Percentiles rank a stretch among this genome's conserved stretches.
Conservation (phyloP, 2,797 vertebrate genomes). For the Takifugu rubripes region DNA sequence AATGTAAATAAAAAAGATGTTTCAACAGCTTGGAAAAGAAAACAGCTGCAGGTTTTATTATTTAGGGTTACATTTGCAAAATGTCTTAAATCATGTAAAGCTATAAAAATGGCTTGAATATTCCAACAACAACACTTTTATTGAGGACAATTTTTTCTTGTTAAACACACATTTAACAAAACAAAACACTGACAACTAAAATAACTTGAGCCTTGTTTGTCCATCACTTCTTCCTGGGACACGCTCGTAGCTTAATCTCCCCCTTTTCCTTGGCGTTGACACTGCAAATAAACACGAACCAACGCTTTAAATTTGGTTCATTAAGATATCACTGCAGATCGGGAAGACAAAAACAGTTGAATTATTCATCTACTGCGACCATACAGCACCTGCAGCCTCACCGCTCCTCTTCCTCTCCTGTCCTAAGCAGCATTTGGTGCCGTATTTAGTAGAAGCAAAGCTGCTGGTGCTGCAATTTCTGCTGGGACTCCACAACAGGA, state of each 20-base stretch:
- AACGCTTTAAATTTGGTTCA: slow-evolving; percentile 5
- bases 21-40: not conserved
- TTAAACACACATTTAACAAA: not conserved
- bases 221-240: slow-evolving; percentile 88
- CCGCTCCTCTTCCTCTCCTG: slow-evolving; percentile 68
- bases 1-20: too few relatives aligned
- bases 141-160: not conserved
- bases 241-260: slow-evolving; percentile 81
- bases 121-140: not conserved
- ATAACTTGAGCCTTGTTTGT: slow-evolving; percentile 88
- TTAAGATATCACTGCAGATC: not conserved
- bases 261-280: slow-evolving; percentile 75
- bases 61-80: too few relatives aligned
- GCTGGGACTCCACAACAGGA: slow-evolving; percentile 10
- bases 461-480: not conserved
- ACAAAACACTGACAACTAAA: slow-evolving; percentile 56
- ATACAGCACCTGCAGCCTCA: slow-evolving; percentile 13
- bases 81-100: too few relatives aligned
- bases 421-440: slow-evolving; percentile 49
- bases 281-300: slow-evolving; percentile 50
- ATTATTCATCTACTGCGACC: not conserved
- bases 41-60: not conserved
- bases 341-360: not conserved
- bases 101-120: too few relatives aligned
- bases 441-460: slow-evolving; percentile 14